These are phyloP conservation scores for Parapristionchus giblindavisi DNA, from an alignment of 2,888 invertebrate species.

Conservation along the genomic window DNA sequence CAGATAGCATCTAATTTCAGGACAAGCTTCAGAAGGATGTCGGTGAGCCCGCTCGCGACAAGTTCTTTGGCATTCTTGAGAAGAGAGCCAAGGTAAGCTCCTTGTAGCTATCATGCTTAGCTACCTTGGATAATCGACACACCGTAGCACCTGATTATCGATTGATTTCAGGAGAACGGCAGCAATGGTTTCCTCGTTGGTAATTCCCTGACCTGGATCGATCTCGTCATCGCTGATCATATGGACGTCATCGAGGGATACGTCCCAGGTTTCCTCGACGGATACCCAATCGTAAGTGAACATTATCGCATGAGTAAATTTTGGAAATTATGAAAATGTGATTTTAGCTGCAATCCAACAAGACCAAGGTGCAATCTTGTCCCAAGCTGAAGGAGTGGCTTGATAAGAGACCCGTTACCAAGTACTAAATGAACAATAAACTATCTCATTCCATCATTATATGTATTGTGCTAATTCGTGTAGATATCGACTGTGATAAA, in stretches of 20 bases:
- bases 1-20: no score
- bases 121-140: not conserved
- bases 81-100: slow-evolving; percentile 20
- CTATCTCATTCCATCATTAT: no score
- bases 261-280: not conserved
- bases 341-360: not conserved
- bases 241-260: slow-evolving; percentile 2
- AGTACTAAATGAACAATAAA: not conserved
- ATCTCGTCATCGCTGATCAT: slow-evolving; percentile 26
- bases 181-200: slow-evolving; percentile 22
- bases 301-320: no score
- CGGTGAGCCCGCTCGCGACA: slow-evolving; percentile 12
- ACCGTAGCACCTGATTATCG: not conserved
- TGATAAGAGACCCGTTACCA: slow-evolving; percentile 35
- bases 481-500: no score
- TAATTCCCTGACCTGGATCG: slow-evolving; percentile 31
- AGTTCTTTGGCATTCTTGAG: slow-evolving; percentile 19
- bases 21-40: slow-evolving; percentile 28
- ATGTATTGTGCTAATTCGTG: no score
- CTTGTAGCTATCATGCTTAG: not conserved
- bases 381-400: slow-evolving; percentile 34
- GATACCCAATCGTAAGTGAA: slow-evolving; percentile 5
- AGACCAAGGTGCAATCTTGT: not conserved
- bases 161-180: slow-evolving; percentile 1
- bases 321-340: no score